phyloP scores from a whole-genome alignment of 2,113 vertebrate genomes.

The Neolamprologus tretocephalus region DNA sequence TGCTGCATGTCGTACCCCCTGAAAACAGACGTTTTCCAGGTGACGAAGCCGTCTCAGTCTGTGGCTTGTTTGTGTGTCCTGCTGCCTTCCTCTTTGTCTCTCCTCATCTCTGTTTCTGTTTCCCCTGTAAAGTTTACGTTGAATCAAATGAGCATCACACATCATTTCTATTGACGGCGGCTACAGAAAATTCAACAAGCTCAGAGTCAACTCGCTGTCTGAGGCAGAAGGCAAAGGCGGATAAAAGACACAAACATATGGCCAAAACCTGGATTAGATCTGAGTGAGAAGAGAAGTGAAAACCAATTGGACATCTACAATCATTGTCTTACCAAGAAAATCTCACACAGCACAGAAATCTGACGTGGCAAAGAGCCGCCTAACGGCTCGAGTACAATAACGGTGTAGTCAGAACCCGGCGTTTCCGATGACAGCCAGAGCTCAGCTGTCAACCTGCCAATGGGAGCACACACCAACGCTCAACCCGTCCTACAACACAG shows the following conservation, averaged over 20 bases:
- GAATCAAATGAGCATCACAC: conserved; percentile 18
- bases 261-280: not conserved
- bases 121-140: conserved; percentile 1
- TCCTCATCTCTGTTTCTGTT: not conserved
- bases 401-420: not conserved
- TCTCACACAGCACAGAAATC: not conserved
- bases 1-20: conserved; percentile 27
- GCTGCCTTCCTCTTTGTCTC: not conserved
- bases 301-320: not conserved
- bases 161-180: not conserved
- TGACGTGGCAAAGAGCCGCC: not conserved
- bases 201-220: not conserved
- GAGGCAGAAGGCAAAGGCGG: not conserved
- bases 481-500: not conserved
- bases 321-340: not conserved
- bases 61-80: not conserved
- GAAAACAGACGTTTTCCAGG: conserved; percentile 45
- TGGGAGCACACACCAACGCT: not conserved
- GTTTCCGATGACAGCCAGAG: conserved; percentile 13
- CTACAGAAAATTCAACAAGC: not conserved
- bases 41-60: conserved; percentile 51
- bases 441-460: conserved; percentile 26
- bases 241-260: not conserved
- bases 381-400: not conserved
- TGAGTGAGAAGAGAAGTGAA: not conserved